Base-by-base conservation (phyloP, 2,797 vertebrate genomes). In the Knipowitschia caucasica region DNA sequence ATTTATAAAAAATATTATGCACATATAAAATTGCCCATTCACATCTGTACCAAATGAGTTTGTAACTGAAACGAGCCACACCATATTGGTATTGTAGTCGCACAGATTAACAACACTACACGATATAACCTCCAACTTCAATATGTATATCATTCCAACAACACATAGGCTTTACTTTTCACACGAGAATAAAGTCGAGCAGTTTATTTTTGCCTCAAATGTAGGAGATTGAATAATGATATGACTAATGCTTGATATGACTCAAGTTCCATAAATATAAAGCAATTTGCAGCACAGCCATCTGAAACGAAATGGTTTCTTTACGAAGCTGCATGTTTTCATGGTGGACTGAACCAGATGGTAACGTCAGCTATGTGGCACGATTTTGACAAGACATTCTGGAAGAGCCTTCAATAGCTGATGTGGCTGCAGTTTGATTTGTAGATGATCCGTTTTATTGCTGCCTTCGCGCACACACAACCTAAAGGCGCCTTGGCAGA, bases 401-500 rank as follows among this genome's bases (percentile, higher is more conserved):
- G 15, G 36, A 27, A 39, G 30, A 53, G 27, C 34, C 39, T 58
- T 75, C 44, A 61, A 39, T 57, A 39, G 34, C 39, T 43, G 30
- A 34, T 55, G 27, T 17, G 56, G 49, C 21, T 14, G 14, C 20
- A 43, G 54, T 50, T 18, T 33, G 46, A 49, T 53, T 25, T 52
- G 34, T 52, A 38, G 2, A 4, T 44, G 31, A 62, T 23, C 53
- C 18, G 62, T 70, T 74, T 64, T 50, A 70, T 77, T 64, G 40
- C 53, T 39, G 52, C 50, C 44, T 60, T 75, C 35, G 43, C 35
- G 43, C 40, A 69, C 64, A 45, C 42, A 69, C 67, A 64, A 75
- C 51, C 56, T 57, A 33, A 69, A 69, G 51, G 40, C 38, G 61
- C 59, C 40, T 43, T 47, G 25, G 27, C 61, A 43, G 53, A 42